Evolutionary conservation across 2,113 vertebrate species (phyloP).

Genomic region (Paratilapia polleni): DNA sequence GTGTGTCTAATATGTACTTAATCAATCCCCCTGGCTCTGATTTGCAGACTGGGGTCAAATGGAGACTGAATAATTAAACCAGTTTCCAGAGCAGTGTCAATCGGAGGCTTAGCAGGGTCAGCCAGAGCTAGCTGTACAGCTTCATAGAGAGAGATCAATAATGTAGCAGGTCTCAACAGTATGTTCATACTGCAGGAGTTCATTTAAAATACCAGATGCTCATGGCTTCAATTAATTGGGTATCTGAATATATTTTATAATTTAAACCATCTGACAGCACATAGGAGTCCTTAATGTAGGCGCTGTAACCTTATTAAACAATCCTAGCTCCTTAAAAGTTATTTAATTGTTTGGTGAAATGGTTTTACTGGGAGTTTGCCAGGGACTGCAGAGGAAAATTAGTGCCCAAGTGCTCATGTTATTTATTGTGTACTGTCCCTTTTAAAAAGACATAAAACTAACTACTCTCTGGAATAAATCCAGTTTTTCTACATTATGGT

Average conservation of each 20-base stretch:
- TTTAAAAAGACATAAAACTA: background rate
- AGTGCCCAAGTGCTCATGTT: background rate
- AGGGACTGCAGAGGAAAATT: background rate
- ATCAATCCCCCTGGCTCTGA: conserved; percentile 67
- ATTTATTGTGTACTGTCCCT: background rate
- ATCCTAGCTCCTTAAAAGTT: background rate
- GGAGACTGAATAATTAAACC: conserved; percentile 55
- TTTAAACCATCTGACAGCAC: background rate
- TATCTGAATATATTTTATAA: background rate
- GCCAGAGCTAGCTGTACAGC: background rate
- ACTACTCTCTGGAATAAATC: background rate
- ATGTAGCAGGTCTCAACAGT: background rate
- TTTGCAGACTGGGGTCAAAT: conserved; percentile 67
- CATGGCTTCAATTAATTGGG: conserved; percentile 13
- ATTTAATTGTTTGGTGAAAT: background rate
- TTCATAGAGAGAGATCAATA: conserved; percentile 52
- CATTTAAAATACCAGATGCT: background rate
- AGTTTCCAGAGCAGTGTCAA: conserved; percentile 38
- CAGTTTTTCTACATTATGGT: background rate
- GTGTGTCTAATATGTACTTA: conserved; percentile 52
- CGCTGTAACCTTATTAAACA: background rate
- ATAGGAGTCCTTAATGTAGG: background rate
- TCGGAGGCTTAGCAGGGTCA: conserved; percentile 43
- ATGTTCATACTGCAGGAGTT: conserved; percentile 5
- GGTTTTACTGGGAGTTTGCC: background rate